Evolutionary conservation across 2,797 vertebrate genomes (phyloP).

Genomic region (Syngnathus acus): DNA sequence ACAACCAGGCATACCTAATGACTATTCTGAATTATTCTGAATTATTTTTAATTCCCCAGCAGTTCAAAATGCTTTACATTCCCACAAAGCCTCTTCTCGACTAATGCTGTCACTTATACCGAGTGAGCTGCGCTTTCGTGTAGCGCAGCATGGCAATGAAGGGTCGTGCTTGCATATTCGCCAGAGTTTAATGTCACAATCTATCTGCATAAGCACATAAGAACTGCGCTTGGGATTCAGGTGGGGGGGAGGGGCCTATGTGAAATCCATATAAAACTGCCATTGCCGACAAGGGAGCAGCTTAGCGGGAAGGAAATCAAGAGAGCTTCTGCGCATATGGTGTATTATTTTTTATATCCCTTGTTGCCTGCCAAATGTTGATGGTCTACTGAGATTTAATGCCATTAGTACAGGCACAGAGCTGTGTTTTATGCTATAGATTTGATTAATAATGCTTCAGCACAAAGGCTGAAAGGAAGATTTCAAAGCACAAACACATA

Average conservation of each 20-base stretch:
- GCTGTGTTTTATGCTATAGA: too few species aligned
- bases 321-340: constrained; percentile 4
- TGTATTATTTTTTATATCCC: background rate
- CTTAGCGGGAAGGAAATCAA: constrained; percentile 27
- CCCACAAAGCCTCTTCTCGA: background rate
- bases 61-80: background rate
- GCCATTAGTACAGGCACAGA: background rate
- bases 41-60: background rate
- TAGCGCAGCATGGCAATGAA: background rate
- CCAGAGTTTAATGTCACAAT: constrained; percentile 47
- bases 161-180: constrained; percentile 18
- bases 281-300: constrained; percentile 17
- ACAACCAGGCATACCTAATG: background rate
- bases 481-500: background rate
- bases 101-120: background rate
- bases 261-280: constrained; percentile 44
- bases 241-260: constrained; percentile 28
- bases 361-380: background rate
- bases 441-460: background rate
- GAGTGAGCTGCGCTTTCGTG: background rate
- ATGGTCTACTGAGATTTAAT: background rate
- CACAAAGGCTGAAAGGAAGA: background rate
- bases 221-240: background rate
- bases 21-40: background rate
- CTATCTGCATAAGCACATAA: constrained; percentile 47